A percentile compares a stretch with the other conserved stretches of the same genome.
Evolutionary conservation across 2,113 vertebrate species (phyloP).

Genomic region (Poeciliopsis turrubarensis): DNA sequence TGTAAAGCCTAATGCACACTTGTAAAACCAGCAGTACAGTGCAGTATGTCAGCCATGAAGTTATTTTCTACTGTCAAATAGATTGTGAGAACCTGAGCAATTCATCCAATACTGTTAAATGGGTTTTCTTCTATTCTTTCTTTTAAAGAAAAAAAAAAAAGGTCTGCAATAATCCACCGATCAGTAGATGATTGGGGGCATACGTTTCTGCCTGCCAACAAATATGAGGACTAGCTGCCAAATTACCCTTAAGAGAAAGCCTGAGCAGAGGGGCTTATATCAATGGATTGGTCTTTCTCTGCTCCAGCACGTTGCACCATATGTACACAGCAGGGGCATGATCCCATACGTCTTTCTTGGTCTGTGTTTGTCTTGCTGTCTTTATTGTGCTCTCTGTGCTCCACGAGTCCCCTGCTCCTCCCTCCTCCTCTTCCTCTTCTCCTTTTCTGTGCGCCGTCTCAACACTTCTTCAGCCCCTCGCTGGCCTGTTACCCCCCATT

Average conservation of each 20-base stretch:
- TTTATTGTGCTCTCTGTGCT: constrained; percentile 58
- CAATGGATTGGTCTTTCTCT: constrained; percentile 70
- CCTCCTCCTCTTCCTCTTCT: not conserved
- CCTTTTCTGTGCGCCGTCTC: constrained; percentile 26
- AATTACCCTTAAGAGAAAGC: constrained; percentile 72
- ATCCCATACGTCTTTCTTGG: constrained; percentile 69
- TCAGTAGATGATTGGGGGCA: constrained; percentile 69
- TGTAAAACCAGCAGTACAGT: constrained; percentile 36
- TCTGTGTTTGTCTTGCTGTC: constrained; percentile 69
- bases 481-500: constrained; percentile 25
- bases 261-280: constrained; percentile 67
- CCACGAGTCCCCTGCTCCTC: not conserved
- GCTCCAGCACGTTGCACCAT: constrained; percentile 56
- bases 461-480: constrained; percentile 34
- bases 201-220: constrained; percentile 69
- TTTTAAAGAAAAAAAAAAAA: constrained; percentile 9
- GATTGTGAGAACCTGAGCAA: constrained; percentile 43
- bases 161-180: constrained; percentile 52
- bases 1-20: constrained; percentile 30
- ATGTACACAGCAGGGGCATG: constrained; percentile 68
- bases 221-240: constrained; percentile 63
- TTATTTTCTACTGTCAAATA: constrained; percentile 32
- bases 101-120: constrained; percentile 49
- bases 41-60: constrained; percentile 29
- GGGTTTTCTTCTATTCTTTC: constrained; percentile 2